Evolutionary conservation across 2,113 vertebrate genomes (phyloP), one percentile per base, ranked within the genome.

Genomic region (Cnemophilus loriae): DNA sequence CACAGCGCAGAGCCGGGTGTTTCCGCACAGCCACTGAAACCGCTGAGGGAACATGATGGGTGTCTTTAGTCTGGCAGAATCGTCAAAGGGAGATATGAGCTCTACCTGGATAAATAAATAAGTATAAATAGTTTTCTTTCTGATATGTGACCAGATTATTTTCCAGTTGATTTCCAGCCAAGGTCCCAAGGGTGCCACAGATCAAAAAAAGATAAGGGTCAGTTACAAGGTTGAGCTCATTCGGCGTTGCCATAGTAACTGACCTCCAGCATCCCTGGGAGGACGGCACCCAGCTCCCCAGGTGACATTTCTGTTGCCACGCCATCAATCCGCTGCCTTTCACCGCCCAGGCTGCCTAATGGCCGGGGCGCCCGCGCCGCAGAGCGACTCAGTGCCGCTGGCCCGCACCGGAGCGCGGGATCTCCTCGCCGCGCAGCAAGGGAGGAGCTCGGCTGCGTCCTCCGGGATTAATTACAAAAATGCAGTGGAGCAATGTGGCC

Each of bases 151-250:
- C 98, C 90, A 53, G 98, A 98, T 98, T 98, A 98, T 98, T 98
- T 98, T 98, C 98, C 98, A 98, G 97, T 98, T 98, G 98, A 98
- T 98, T 98, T 98, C 98, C 97, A 98, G 97, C 97, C 97, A 94
- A 96, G 97, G 98, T 98, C 98, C 98, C 98, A 97, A 98, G 98
- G 97, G 98, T 97, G 96, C 98, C 97, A 98, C 97, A 98, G 98
- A 98, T 98, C 98, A 98, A 98, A 98, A 98, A 98, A 98, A 99
- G 99, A 98, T 98, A 98, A 98, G 98, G 99, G 99, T 99, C 99
- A 99, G 99, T 98, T 99, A 99, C 98, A 98, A 98, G 98, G 98
- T 98, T 98, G 98, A 98, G 97, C 98, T 98, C 98, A 98, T 98
- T 98, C 98, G 89, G 95, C 81, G 99, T 99, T 98, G 97, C 98